Conservation (phyloP, 1,140 invertebrate genomes). For the Drosophila pallidifrons region DNA sequence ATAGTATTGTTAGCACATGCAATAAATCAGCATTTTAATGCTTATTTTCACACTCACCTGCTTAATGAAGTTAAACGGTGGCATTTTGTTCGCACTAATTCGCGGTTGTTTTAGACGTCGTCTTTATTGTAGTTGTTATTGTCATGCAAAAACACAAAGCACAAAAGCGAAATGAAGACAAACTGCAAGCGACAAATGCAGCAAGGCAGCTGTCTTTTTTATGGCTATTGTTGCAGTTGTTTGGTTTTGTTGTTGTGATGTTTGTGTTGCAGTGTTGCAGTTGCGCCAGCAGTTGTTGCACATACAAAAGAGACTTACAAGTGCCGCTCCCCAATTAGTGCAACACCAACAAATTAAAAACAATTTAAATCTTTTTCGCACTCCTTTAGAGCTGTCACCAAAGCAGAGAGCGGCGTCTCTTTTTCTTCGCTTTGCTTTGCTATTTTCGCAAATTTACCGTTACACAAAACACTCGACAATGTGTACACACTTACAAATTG, state of each 20-base stretch:
- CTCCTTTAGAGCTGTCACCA: constrained; percentile 66
- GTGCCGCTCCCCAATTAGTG: constrained; percentile 40
- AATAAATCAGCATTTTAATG: constrained; percentile 45
- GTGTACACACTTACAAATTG: constrained; percentile 2
- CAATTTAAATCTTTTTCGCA: constrained; percentile 73
- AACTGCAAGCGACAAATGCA: constrained; percentile 35
- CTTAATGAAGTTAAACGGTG: constrained; percentile 80
- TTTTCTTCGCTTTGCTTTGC: constrained; percentile 43
- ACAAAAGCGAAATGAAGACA: constrained; percentile 27
- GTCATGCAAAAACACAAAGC: constrained; percentile 53
- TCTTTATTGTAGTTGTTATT: constrained; percentile 30
- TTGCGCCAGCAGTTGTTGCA: constrained; percentile 6
- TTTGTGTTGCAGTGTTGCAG: constrained; percentile 1
- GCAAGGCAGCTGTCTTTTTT: constrained; percentile 40
- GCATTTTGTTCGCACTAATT: constrained; percentile 67
- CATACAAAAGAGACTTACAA: constrained; percentile 6
- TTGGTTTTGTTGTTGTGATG: constrained; percentile 9
- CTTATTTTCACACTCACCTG: constrained; percentile 73
- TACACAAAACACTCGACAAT: constrained; percentile 9
- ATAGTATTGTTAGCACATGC: constrained; percentile 34
- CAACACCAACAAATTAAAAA: constrained; percentile 50
- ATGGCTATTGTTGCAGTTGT: constrained; percentile 12
- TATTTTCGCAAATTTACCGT: constrained; percentile 51
- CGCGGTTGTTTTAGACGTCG: constrained; percentile 38
- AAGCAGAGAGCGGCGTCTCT: constrained; percentile 5